Evolutionary conservation across 2,113 vertebrate genomes (phyloP).

Genomic region (Bufo gargarizans): DNA sequence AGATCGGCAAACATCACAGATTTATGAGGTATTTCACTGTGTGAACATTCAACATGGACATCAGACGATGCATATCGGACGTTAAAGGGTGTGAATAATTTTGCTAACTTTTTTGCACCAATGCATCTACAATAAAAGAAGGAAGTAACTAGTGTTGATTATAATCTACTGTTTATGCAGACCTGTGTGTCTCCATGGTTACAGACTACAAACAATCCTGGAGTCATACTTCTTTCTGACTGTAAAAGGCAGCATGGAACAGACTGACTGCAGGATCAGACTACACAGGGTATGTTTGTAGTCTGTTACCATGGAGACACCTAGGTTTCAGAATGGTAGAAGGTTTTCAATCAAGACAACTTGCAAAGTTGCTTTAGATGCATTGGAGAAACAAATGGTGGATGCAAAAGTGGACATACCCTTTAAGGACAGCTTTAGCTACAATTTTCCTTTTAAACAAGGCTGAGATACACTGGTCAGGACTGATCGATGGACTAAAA

Average conservation of each 20-base stretch:
- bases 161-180: background rate
- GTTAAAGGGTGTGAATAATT: background rate
- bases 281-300: background rate
- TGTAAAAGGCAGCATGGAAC: background rate
- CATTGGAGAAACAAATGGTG: background rate
- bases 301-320: background rate
- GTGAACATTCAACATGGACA: conserved; percentile 2
- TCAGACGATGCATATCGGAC: conserved; percentile 9
- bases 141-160: background rate
- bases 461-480: background rate
- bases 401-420: background rate
- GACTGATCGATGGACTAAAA: background rate
- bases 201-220: background rate
- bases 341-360: background rate
- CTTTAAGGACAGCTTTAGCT: conserved; percentile 1
- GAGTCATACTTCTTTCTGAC: background rate
- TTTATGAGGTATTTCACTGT: conserved; percentile 19
- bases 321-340: background rate
- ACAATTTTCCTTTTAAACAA: conserved; percentile 19
- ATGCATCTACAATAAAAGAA: background rate
- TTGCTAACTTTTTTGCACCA: background rate
- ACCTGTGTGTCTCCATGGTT: background rate
- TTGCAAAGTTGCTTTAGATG: background rate
- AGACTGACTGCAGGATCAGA: background rate
- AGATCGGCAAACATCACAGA: background rate